Evolutionary conservation across 2,888 invertebrate genomes (phyloP).

Genomic region (Rhingia campestris): DNA sequence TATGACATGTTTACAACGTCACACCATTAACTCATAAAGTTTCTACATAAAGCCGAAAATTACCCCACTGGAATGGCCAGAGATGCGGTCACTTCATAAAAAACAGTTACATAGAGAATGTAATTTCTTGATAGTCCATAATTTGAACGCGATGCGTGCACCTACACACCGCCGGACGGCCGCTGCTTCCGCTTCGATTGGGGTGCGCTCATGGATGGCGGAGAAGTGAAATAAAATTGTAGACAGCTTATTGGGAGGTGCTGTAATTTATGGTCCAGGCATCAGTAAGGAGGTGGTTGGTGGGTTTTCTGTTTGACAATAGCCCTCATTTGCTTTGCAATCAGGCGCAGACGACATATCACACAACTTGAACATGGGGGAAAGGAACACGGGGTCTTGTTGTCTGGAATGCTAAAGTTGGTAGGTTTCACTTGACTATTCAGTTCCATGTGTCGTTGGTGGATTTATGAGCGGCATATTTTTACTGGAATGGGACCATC

Average conservation of each 20-base stretch:
- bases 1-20: constrained; percentile 71
- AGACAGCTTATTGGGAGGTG: constrained; percentile 61
- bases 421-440: no score
- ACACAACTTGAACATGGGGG: not conserved
- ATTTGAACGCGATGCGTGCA: constrained; percentile 51
- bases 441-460: no score
- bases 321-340: not conserved
- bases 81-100: constrained; percentile 66
- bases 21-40: constrained; percentile 70
- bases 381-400: not conserved
- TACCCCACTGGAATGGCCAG: constrained; percentile 38
- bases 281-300: constrained; percentile 25
- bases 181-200: not conserved
- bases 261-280: constrained; percentile 56
- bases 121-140: constrained; percentile 50
- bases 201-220: not conserved
- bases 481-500: no score
- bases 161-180: constrained; percentile 50
- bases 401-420: no score
- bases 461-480: no score
- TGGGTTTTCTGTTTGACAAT: constrained; percentile 11
- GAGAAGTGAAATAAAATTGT: constrained; percentile 52
- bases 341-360: not conserved
- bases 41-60: constrained; percentile 58
- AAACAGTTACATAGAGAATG: constrained; percentile 47